These are phyloP conservation scores for Chloroceryle aenea DNA, from an alignment of 2,113 vertebrate species.

Conservation along the genomic window DNA sequence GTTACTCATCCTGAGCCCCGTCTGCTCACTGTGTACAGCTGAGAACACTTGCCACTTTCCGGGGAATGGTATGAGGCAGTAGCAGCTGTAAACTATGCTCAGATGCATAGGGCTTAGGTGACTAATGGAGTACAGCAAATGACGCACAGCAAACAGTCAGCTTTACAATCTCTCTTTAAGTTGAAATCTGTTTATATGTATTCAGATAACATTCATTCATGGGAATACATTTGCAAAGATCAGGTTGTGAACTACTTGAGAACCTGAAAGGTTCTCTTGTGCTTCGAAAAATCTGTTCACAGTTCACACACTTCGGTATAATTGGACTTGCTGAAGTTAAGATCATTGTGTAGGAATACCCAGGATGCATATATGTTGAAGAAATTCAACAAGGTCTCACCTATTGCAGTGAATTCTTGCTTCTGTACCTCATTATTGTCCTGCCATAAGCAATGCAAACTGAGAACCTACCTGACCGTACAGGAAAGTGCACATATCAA, in stretches of 20 bases:
- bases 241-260: background rate
- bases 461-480: background rate
- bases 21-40: rapidly evolving
- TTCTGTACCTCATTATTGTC: background rate
- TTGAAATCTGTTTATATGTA: conserved; percentile 13
- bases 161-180: background rate
- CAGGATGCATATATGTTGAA: background rate
- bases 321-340: background rate
- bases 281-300: background rate
- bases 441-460: background rate
- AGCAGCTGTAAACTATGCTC: background rate
- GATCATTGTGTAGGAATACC: background rate
- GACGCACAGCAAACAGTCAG: background rate
- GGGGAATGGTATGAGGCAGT: background rate
- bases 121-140: background rate
- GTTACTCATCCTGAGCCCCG: background rate
- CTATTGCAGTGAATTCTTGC: background rate
- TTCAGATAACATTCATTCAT: conserved; percentile 16
- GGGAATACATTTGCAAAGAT: background rate
- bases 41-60: rapidly evolving
- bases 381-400: background rate
- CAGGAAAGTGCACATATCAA: background rate
- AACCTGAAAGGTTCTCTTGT: background rate
- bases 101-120: background rate
- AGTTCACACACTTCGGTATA: background rate